A percentile compares a stretch with the other conserved stretches of the same genome.
Conservation (phyloP, 2,888 invertebrate species). For the Cartodere bifasciata region DNA sequence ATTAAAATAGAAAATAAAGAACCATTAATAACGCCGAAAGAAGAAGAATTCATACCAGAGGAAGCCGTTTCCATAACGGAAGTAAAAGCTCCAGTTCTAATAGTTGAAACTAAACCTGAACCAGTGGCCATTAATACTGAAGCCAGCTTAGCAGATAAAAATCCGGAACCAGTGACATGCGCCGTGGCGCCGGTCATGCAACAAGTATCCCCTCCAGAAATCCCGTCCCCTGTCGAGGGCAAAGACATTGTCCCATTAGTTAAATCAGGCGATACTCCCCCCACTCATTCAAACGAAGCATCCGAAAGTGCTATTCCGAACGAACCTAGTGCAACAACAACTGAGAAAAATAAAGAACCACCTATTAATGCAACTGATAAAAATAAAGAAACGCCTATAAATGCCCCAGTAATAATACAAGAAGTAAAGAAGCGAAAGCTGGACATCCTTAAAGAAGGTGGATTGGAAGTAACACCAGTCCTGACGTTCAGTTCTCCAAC, state of each 20-base stretch:
- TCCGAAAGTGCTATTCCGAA: slow-evolving; percentile 40
- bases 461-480: slow-evolving; percentile 62
- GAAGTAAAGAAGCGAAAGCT: slow-evolving; percentile 53
- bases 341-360: too few relatives aligned
- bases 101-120: slow-evolving; percentile 1
- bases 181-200: slow-evolving; percentile 33
- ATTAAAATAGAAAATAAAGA: slow-evolving; percentile 14
- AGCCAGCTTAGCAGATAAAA: slow-evolving; percentile 18
- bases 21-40: neutral
- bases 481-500: slow-evolving; percentile 21
- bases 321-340: slow-evolving; percentile 46
- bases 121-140: neutral
- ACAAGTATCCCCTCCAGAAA: slow-evolving; percentile 35
- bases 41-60: slow-evolving; percentile 14
- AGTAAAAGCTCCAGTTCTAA: slow-evolving; percentile 8
- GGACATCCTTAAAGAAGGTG: slow-evolving; percentile 62
- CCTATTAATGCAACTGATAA: too few relatives aligned
- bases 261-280: slow-evolving; percentile 22
- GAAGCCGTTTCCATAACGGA: slow-evolving; percentile 15
- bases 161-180: slow-evolving; percentile 29
- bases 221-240: slow-evolving; percentile 36
- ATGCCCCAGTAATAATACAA: slow-evolving; percentile 18
- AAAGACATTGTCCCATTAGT: slow-evolving; percentile 43
- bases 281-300: too few relatives aligned
- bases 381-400: slow-evolving; percentile 20